A percentile compares a stretch with the other conserved stretches of the same genome.
phyloP scores from a whole-genome alignment of 2,113 vertebrate species.

The Percopsis transmontana region DNA sequence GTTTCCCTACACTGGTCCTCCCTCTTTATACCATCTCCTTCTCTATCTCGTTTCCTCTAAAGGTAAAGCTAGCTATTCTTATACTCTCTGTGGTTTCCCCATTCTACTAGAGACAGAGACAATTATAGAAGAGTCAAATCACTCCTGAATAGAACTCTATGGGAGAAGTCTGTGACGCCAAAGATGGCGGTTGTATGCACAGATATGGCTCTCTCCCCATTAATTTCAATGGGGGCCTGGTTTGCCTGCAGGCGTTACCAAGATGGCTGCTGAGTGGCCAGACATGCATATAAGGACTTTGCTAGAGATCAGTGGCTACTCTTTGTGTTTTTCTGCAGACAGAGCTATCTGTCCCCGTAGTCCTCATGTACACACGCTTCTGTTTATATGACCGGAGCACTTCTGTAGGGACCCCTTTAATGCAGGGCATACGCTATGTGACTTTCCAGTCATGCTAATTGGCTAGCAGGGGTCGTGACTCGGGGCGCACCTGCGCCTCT shows the following conservation, averaged over 20 bases:
- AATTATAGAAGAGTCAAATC: too few species aligned
- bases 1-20: neutral
- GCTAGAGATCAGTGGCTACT: slow-evolving; percentile 2
- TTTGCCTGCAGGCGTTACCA: too few species aligned
- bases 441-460: slow-evolving; percentile 56
- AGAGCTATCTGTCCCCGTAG: slow-evolving; percentile 1
- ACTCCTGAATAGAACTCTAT: too few species aligned
- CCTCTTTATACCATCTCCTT: neutral
- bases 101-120: too few species aligned
- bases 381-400: slow-evolving; percentile 1
- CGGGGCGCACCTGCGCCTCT: slow-evolving; percentile 33
- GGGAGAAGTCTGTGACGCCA: too few species aligned
- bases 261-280: too few species aligned
- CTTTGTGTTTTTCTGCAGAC: neutral
- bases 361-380: slow-evolving; percentile 20
- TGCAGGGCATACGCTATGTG: slow-evolving; percentile 19
- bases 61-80: neutral
- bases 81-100: slow-evolving; percentile 5
- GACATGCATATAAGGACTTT: too few species aligned
- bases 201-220: too few species aligned
- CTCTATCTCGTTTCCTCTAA: neutral
- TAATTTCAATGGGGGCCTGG: too few species aligned
- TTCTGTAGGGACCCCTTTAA: slow-evolving; percentile 21
- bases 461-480: slow-evolving; percentile 43
- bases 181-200: too few species aligned